A percentile compares a stretch with the other conserved stretches of the same genome.
phyloP scores from a whole-genome alignment of 2,888 invertebrate genomes.

The Hemaris fuciformis region DNA sequence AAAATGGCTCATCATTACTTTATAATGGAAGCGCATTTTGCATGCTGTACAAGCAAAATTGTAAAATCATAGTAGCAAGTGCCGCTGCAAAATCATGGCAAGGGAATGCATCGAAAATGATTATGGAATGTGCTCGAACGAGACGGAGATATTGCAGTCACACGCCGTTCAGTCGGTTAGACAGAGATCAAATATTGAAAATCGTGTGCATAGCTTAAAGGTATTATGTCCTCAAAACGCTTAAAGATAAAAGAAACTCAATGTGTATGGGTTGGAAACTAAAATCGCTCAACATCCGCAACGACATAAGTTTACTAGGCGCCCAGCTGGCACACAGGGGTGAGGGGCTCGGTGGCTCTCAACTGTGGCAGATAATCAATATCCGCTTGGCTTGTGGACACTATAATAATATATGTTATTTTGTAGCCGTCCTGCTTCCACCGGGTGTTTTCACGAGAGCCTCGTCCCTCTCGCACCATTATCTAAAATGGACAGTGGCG shows the following conservation, averaged over 20 bases:
- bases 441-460: slow-evolving; percentile 33
- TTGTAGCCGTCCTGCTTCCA: slow-evolving; percentile 61
- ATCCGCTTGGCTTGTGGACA: slow-evolving; percentile 83
- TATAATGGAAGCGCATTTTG: slow-evolving; percentile 15
- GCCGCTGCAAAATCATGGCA: slow-evolving; percentile 77
- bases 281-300: slow-evolving; percentile 36
- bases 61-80: slow-evolving; percentile 58
- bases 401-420: slow-evolving; percentile 81
- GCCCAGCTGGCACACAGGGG: slow-evolving; percentile 40
- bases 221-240: slow-evolving; percentile 41
- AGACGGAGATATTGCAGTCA: slow-evolving; percentile 73
- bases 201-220: slow-evolving; percentile 52
- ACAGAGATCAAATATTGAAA: slow-evolving; percentile 82
- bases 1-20: slow-evolving; percentile 19
- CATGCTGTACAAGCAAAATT: slow-evolving; percentile 38
- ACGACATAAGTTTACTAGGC: slow-evolving; percentile 52
- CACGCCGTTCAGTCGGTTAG: slow-evolving; percentile 73
- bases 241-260: slow-evolving; percentile 50
- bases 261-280: slow-evolving; percentile 47
- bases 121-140: slow-evolving; percentile 75
- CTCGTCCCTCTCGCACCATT: slow-evolving; percentile 68
- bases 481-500: slow-evolving; percentile 82
- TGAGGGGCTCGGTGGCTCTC: slow-evolving; percentile 75
- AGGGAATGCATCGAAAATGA: slow-evolving; percentile 80
- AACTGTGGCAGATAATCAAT: slow-evolving; percentile 83